Evolutionary conservation across 2,113 vertebrate species (phyloP).

Genomic region (Mionectes macconnelli): DNA sequence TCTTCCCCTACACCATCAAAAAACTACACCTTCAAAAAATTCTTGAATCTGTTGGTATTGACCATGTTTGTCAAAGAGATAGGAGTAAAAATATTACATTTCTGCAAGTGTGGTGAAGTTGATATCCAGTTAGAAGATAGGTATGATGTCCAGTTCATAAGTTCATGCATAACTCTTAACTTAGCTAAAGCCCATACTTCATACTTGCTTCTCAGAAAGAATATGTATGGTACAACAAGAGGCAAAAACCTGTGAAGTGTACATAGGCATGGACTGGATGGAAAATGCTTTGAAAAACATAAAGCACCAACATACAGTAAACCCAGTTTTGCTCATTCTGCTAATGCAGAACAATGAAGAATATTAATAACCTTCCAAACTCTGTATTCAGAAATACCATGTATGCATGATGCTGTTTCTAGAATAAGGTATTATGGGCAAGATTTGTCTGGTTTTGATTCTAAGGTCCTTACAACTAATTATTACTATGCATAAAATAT

Average conservation of each 20-base stretch:
- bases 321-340: neutral
- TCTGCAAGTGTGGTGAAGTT: neutral
- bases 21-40: neutral
- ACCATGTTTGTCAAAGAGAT: neutral
- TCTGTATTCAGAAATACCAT: neutral
- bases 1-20: neutral
- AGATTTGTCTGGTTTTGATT: neutral
- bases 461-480: neutral
- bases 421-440: neutral
- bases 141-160: neutral
- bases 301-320: neutral
- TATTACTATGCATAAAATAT: neutral
- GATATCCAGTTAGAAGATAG: neutral
- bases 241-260: neutral
- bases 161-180: neutral
- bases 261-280: neutral
- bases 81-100: neutral
- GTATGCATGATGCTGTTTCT: neutral
- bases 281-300: neutral
- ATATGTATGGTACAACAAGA: neutral
- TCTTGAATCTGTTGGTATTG: neutral
- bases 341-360: neutral
- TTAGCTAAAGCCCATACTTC: neutral
- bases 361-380: neutral
- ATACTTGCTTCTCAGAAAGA: neutral